Evolutionary conservation across 1,140 invertebrate species (phyloP), one percentile per base, ranked within the genome.

Genomic region (Polypedilum pembai): DNA sequence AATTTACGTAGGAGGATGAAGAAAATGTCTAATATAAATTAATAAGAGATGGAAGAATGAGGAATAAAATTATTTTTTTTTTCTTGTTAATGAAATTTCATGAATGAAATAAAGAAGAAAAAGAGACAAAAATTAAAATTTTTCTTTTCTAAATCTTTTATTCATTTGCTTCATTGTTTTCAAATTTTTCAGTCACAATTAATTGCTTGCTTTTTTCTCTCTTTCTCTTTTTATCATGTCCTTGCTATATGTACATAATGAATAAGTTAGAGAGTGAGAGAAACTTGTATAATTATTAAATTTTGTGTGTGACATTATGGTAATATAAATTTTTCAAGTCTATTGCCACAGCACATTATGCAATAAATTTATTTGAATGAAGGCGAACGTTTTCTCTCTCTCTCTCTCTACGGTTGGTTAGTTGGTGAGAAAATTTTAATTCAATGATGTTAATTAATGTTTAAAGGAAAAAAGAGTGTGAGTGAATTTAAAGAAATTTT

Each of bases 301-400:
- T 56, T 8, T 15, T 56, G 45, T 56, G 45, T 56, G 10, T 12
- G 12, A 56, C 45, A 56, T 56, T 56, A 56, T 56, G 45, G 45
- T 56, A 56, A 56, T 56, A 12, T n/a, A n/a, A 56, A 56, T n/a
- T 56, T 56, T 56, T 56, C 45, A 56, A 56, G 45, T 56, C 45
- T 56, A 45, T 3, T 45, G 41, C 41, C 41, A 45, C 41, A 45
- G 15, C 41, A 45, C 41, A 45, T 45, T 2, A 56, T 12, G 45
- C 8, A 56, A 56, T 56, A 56, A 56, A 56, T 56, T 33, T 56
- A 12, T 56, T n/a, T 56, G 8, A n/a, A 15, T 56, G 10, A n/a
- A 56, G 45, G 15, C 41, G 41, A 45, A 10, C 40, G 41, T 12
- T 1, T 5, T 33, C 24, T 33, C 24, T 33, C 5, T 33, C 24